These are phyloP conservation scores for Dendrolimus punctatus DNA, from an alignment of 1,140 invertebrate species.

Conservation along the genomic window DNA sequence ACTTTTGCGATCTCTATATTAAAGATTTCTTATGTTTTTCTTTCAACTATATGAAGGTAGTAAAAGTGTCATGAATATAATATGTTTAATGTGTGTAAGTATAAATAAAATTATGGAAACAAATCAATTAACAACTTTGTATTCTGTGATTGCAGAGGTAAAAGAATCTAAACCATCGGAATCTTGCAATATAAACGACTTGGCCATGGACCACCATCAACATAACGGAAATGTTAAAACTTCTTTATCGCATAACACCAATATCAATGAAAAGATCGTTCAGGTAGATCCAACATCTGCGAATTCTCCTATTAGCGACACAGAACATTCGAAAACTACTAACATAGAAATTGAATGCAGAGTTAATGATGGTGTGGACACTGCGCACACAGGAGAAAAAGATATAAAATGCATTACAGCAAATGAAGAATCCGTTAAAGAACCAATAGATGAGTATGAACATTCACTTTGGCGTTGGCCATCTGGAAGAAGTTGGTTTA, in stretches of 20 bases:
- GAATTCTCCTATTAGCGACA: conserved; percentile 1
- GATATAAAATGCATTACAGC: conserved; percentile 22
- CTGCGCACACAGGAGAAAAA: conserved; percentile 16
- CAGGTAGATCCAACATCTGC: conserved; percentile 15
- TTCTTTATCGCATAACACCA: conserved; percentile 26
- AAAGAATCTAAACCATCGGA: conserved; percentile 36
- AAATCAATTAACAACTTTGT: too few relatives aligned
- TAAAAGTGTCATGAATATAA: too few relatives aligned
- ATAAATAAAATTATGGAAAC: too few relatives aligned
- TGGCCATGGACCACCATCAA: conserved; percentile 49
- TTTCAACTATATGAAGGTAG: too few relatives aligned
- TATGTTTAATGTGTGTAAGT: too few relatives aligned
- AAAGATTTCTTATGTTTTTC: too few relatives aligned
- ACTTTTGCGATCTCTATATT: too few relatives aligned
- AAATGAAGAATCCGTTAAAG: conserved; percentile 39
- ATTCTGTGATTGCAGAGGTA: conserved; percentile 28
- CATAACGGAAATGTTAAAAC: conserved; percentile 60
- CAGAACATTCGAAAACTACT: conserved; percentile 23
- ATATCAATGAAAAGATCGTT: conserved; percentile 33
- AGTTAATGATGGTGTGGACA: too few relatives aligned
- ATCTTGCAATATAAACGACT: conserved; percentile 27
- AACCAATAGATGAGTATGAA: conserved; percentile 49
- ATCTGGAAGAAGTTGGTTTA: conserved; percentile 66
- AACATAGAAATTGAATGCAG: conserved; percentile 29
- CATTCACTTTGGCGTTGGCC: conserved; percentile 74